These are phyloP conservation scores for Centropyge bicolor DNA, from an alignment of 2,797 vertebrate species.

Conservation along the genomic window DNA sequence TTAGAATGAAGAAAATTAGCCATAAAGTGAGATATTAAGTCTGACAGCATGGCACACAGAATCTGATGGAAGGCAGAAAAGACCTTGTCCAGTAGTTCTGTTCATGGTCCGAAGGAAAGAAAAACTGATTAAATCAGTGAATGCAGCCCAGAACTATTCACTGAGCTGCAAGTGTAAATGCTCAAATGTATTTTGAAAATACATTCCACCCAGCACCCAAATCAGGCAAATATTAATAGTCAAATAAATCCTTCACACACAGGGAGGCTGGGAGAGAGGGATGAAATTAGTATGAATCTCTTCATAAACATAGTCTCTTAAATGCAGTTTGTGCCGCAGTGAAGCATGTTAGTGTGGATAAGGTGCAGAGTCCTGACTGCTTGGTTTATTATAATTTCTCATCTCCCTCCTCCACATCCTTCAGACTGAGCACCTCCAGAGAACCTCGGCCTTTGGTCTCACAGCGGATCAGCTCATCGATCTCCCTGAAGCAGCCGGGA, in stretches of 20 bases:
- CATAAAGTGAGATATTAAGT: slow-evolving; percentile 2
- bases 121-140: slow-evolving; percentile 16
- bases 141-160: background rate
- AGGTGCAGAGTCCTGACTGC: slow-evolving; percentile 23
- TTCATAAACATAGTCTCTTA: slow-evolving; percentile 31
- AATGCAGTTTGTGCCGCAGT: slow-evolving; percentile 6
- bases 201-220: slow-evolving; percentile 13
- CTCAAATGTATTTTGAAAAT: background rate
- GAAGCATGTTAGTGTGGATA: slow-evolving; percentile 30
- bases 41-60: slow-evolving; percentile 30
- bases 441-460: slow-evolving; percentile 95
- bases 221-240: background rate
- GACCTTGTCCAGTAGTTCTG: background rate
- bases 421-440: slow-evolving; percentile 94
- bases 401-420: slow-evolving; percentile 98
- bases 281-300: slow-evolving; percentile 12
- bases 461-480: slow-evolving; percentile 95
- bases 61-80: slow-evolving; percentile 12
- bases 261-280: background rate
- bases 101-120: background rate
- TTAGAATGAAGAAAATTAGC: slow-evolving; percentile 14
- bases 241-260: slow-evolving; percentile 13
- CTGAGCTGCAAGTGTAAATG: background rate
- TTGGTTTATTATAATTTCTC: slow-evolving; percentile 89
- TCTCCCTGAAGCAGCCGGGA: slow-evolving; percentile 96